Evolutionary conservation across 2,797 vertebrate species (phyloP), one percentile per base, ranked within the genome.

Genomic region (Buceros bicornis): DNA sequence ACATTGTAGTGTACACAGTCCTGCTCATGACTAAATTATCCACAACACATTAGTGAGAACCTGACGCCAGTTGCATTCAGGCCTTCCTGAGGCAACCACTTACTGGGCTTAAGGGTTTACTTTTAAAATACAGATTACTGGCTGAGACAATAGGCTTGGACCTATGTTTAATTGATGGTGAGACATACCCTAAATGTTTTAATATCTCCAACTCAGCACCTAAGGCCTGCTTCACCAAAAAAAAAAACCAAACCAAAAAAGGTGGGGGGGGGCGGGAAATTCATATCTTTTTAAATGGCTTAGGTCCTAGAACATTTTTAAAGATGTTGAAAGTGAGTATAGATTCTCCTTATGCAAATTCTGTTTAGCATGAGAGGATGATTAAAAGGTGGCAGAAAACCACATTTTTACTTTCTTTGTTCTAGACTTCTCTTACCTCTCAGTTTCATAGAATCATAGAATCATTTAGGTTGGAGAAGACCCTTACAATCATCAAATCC

Each of bases 31-130:
- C 51, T 74, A 79, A 76, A 76, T 87, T 82, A 92, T 51, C 69
- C 51, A 45, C 62, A 82, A 79, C 26, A 62, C 33, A 45, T 66
- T 83, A 91, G 72, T 4, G 11, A 84, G 33, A 89, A 65, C 58
- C 33, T 48, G 14, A 35, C 82, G 47, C 26, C 60, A 42, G 64
- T 16, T 78, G 33, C 77, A 47, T 90, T 84, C 62, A 79, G 24
- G 60, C n/a, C 29, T 11, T 92, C 58, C 88, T 62, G 58, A 89
- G 84, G 80, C 57, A 93, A 92, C 29, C 50, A 72, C n/a, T 90
- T 78, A 58, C 11, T 33, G 8, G 31, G 26, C 33, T 94, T 71
- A 67, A 67, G 57, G 20, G 43, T 86, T 92, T 93, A 56, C 31
- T 90, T 96, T 82, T 65, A 72, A 93, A 92, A 92, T 70, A 66